Evolutionary conservation across 2,797 vertebrate genomes (phyloP).

Genomic region (Rhadinocentrus ornatus): DNA sequence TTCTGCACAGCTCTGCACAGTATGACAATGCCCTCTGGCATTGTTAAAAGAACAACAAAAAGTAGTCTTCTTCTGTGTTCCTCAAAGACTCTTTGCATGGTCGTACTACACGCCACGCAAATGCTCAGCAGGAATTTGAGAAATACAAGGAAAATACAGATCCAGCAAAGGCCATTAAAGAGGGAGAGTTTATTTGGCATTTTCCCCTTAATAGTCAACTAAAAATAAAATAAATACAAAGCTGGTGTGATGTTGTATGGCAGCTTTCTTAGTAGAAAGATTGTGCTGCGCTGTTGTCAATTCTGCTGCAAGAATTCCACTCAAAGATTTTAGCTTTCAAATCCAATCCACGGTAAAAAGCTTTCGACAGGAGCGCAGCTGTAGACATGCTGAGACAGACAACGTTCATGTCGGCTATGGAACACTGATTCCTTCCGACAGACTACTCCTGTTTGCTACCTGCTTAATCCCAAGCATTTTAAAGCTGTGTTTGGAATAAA

Average conservation of each 20-base stretch:
- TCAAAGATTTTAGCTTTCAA: conserved; percentile 60
- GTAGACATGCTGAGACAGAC: conserved; percentile 62
- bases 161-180: conserved; percentile 24
- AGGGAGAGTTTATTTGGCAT: conserved; percentile 19
- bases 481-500: conserved; percentile 84
- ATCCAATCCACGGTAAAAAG: conserved; percentile 66
- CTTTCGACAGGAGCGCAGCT: conserved; percentile 45
- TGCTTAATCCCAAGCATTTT: conserved; percentile 82
- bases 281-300: conserved; percentile 14
- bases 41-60: conserved; percentile 71
- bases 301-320: conserved; percentile 43
- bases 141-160: conserved; percentile 35
- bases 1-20: conserved; percentile 61
- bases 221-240: conserved; percentile 21
- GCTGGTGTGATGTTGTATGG: conserved; percentile 3
- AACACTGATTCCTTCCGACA: conserved; percentile 77
- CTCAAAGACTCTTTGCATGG: conserved; percentile 53
- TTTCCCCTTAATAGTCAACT: conserved; percentile 21
- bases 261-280: conserved; percentile 23
- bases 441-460: conserved; percentile 79
- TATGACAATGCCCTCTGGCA: conserved; percentile 76
- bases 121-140: conserved; percentile 40
- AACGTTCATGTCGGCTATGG: conserved; percentile 59
- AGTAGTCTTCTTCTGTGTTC: conserved; percentile 61
- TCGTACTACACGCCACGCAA: conserved; percentile 42